Conservation (phyloP, 2,797 vertebrate genomes). For the Poliocrania exsul region DNA sequence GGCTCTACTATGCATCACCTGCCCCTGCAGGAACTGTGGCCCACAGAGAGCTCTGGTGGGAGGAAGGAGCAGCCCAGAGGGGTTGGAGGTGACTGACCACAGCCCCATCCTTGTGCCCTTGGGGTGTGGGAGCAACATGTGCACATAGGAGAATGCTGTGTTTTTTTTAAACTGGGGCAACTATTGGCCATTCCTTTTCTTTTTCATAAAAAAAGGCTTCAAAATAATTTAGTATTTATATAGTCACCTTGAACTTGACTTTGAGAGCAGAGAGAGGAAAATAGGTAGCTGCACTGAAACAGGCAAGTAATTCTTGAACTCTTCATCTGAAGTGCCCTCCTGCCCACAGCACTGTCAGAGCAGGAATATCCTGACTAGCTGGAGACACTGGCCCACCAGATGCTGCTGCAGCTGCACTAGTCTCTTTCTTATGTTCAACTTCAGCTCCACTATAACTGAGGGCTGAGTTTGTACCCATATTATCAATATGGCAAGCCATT, state of each 20-base stretch:
- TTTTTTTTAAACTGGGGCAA: neutral
- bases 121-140: neutral
- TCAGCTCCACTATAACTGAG: neutral
- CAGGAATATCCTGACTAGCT: neutral
- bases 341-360: too few species aligned
- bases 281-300: neutral
- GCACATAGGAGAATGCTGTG: neutral
- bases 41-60: neutral
- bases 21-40: neutral
- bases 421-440: neutral
- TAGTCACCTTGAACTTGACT: neutral
- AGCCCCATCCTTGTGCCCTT: rapidly evolving
- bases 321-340: neutral
- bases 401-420: neutral
- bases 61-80: neutral
- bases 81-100: neutral
- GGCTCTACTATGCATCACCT: neutral
- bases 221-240: neutral
- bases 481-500: neutral
- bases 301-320: neutral
- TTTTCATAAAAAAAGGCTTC: neutral
- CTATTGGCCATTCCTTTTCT: neutral
- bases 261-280: neutral
- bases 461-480: neutral
- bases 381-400: neutral